A percentile compares a stretch with the other conserved stretches of the same genome.
These are phyloP conservation scores for Cydia pomonella DNA, from an alignment of 1,140 invertebrate genomes.

Conservation along the genomic window DNA sequence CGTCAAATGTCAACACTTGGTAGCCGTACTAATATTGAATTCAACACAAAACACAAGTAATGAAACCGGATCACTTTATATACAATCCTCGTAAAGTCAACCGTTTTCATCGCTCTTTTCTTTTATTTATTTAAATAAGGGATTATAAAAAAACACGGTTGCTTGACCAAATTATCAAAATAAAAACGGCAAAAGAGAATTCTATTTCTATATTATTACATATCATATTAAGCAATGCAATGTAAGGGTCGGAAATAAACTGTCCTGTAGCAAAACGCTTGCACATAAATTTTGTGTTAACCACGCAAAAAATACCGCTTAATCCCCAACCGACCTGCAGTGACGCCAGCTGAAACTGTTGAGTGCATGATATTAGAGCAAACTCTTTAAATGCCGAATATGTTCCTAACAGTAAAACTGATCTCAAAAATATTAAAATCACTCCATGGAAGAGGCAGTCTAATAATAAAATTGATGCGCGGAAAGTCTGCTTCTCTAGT, in stretches of 20 bases:
- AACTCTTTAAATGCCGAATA: neutral
- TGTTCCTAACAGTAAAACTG: neutral
- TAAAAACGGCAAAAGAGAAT: neutral
- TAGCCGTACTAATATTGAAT: too few relatives aligned
- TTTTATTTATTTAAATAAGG: neutral
- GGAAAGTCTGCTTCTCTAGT: conserved; percentile 34
- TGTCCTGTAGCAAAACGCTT: neutral
- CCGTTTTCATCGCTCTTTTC: too few relatives aligned
- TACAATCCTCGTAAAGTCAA: too few relatives aligned
- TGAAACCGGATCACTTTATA: too few relatives aligned
- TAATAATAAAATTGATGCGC: conserved; percentile 62
- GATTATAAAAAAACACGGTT: neutral
- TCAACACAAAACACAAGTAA: too few relatives aligned
- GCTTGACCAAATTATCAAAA: neutral
- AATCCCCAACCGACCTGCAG: neutral
- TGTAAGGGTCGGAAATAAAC: conserved; percentile 1
- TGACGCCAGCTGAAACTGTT: neutral
- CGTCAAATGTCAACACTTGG: too few relatives aligned
- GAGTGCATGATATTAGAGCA: neutral
- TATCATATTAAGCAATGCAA: neutral
- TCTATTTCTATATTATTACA: neutral
- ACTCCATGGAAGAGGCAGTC: conserved; percentile 51
- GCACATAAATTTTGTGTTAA: conserved; percentile 7
- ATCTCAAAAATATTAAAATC: neutral
- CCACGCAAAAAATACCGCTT: neutral